Conservation (phyloP, 2,797 vertebrate genomes). For the Halcyon chelicuti region DNA sequence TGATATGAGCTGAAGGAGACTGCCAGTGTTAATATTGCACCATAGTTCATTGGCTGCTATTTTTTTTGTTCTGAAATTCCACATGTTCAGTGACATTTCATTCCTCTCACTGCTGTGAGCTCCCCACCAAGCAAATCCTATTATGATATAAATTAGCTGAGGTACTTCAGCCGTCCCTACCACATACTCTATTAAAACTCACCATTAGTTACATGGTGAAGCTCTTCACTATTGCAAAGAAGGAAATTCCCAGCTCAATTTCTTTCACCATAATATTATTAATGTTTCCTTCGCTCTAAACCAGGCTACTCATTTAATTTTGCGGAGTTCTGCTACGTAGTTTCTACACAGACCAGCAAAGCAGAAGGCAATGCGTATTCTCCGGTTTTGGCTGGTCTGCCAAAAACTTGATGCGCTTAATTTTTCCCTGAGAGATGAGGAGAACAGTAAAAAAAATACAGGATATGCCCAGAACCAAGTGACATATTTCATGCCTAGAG, state of each 20-base stretch:
- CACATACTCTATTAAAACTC: background rate
- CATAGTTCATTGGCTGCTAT: background rate
- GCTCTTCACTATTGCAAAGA: background rate
- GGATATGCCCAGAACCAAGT: background rate
- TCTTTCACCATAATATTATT: background rate
- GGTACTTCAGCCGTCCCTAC: background rate
- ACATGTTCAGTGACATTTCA: background rate
- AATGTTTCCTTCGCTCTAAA: background rate
- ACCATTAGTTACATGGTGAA: background rate
- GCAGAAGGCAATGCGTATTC: background rate
- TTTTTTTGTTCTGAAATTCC: conserved; percentile 20
- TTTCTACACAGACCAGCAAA: background rate
- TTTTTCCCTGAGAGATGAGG: background rate
- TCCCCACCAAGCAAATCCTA: background rate
- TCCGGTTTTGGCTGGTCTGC: background rate
- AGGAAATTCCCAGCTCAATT: background rate
- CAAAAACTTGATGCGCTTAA: background rate
- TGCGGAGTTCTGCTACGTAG: background rate
- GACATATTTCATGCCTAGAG: background rate
- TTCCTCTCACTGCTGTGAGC: background rate
- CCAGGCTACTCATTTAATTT: background rate
- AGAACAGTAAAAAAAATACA: background rate
- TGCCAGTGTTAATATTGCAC: background rate
- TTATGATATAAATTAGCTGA: background rate
- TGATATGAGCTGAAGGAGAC: background rate